Evolutionary conservation across 2,113 vertebrate species (phyloP).

Genomic region (Gallinago jamesoni): DNA sequence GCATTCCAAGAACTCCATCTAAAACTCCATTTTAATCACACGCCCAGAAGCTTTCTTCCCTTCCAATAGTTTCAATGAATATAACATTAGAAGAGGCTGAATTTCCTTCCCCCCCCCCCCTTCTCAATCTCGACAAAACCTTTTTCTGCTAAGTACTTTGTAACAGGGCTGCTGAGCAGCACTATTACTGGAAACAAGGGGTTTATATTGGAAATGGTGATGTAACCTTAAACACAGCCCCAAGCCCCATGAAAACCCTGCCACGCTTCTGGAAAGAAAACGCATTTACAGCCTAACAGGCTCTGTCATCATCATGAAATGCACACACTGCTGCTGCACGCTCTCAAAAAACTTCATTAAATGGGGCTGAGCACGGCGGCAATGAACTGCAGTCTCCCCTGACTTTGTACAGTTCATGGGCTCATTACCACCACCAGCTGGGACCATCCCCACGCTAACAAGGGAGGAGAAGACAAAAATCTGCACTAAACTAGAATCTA

Average conservation of each 20-base stretch:
- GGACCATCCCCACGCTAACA: background rate
- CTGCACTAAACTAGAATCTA: background rate
- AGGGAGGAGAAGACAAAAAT: background rate
- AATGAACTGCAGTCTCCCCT: background rate
- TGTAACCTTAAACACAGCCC: background rate
- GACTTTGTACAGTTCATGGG: rapidly evolving
- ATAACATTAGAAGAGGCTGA: background rate
- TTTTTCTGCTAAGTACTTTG: background rate
- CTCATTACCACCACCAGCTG: background rate
- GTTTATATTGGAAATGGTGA: background rate
- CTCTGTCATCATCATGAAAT: background rate
- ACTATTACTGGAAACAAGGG: background rate
- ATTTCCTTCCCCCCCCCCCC: no score
- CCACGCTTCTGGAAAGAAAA: background rate
- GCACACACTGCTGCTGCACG: background rate
- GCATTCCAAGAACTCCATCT: background rate
- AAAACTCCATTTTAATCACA: background rate
- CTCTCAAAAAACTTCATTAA: background rate
- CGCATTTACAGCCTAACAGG: background rate
- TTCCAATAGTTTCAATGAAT: background rate
- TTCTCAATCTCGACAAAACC: background rate
- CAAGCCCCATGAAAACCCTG: background rate
- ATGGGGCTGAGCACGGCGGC: background rate
- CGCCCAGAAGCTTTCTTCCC: background rate
- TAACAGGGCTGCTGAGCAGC: background rate